These are phyloP conservation scores for Hiodon alosoides DNA, from an alignment of 2,113 vertebrate species.

Conservation along the genomic window DNA sequence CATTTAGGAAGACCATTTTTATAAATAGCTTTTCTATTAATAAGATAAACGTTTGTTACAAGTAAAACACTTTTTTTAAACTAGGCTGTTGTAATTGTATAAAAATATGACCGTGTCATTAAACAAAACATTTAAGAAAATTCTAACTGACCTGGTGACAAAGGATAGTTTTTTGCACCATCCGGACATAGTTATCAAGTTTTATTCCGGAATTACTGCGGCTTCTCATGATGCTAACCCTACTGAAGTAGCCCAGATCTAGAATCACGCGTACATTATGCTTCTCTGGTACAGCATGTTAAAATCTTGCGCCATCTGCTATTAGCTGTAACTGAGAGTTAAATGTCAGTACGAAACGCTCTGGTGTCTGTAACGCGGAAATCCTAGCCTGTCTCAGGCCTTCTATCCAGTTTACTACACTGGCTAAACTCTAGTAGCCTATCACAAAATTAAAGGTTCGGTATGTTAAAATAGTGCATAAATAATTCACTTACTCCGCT, in stretches of 20 bases:
- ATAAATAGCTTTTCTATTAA: background rate
- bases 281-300: background rate
- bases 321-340: too few relatives aligned
- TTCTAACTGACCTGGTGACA: slow-evolving; percentile 59
- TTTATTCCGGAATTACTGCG: slow-evolving; percentile 71
- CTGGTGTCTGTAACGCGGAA: background rate
- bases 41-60: too few relatives aligned
- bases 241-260: background rate
- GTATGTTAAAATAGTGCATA: too few relatives aligned
- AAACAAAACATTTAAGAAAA: background rate
- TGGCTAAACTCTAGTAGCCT: too few relatives aligned
- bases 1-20: background rate
- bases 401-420: background rate
- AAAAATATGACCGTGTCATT: background rate
- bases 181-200: slow-evolving; percentile 62
- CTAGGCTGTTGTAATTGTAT: background rate
- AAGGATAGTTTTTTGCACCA: slow-evolving; percentile 69
- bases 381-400: background rate
- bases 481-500: too few relatives aligned
- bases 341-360: background rate
- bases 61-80: too few relatives aligned
- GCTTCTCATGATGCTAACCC: slow-evolving; percentile 57
- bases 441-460: too few relatives aligned
- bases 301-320: background rate
- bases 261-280: background rate